Base-by-base conservation (phyloP, 1,140 invertebrate species). In the Eumaeus atala region DNA sequence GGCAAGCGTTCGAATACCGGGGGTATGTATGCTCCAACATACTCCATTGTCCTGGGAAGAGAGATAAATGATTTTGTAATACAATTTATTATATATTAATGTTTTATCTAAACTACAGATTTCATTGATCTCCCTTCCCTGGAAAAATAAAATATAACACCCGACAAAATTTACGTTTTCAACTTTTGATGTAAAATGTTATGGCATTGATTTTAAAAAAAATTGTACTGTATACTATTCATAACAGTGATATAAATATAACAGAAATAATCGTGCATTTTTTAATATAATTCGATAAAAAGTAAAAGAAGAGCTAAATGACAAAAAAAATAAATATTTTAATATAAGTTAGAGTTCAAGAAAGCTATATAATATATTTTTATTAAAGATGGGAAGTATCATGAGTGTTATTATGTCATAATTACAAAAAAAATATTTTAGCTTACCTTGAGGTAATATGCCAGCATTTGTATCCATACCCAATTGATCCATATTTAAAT, bases 121-220 rank as follows among this genome's bases (percentile, higher is more conserved):
- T 66, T 80, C 79, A 82, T 83, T 85, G 80, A 85, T 85, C 82
- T 85, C 82, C 82, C 82, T 85, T 85, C 82, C 82, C 79, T 85
- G 79, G 61, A 83, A 83, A 28, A 74, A 59, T 62, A 77, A 78
- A 67, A 64, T 49, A 57, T 56, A 53, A 44, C 14, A 42, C 42
- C 18, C 51, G 52, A 52, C 40, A 44, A 51, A 40, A 35, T 57
- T 50, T 56, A 48, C 6, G 28, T 28, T 16, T 34, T 44, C 28
- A 10, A 16, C 14, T 16, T 44, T 28, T 28, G 6, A n/a, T n/a
- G n/a, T n/a, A n/a, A n/a, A n/a, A n/a, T n/a, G n/a, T n/a, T n/a
- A n/a, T n/a, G n/a, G n/a, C n/a, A n/a, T n/a, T n/a, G n/a, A n/a
- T n/a, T n/a, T n/a, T n/a, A n/a, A n/a, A n/a, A n/a, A n/a, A n/a